phyloP scores from a whole-genome alignment of 2,797 vertebrate genomes.

The Enteromius radiatus region DNA sequence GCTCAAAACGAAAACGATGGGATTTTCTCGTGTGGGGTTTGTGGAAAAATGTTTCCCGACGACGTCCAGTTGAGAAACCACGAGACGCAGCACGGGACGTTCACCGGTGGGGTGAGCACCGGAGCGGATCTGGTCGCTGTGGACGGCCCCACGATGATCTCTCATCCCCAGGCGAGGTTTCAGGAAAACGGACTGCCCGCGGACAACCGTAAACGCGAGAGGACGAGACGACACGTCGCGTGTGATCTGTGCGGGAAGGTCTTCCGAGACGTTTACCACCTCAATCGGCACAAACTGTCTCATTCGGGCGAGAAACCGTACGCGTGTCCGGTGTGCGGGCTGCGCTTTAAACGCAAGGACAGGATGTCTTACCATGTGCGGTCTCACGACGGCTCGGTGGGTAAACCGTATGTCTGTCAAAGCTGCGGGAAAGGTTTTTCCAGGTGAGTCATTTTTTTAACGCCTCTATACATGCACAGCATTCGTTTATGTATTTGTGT shows the following conservation, averaged over 20 bases:
- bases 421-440: constrained; percentile 99
- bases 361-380: constrained; percentile 99
- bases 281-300: constrained; percentile 98
- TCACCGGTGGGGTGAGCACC: constrained; percentile 57
- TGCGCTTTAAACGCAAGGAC: constrained; percentile 98
- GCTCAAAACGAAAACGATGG: constrained; percentile 81
- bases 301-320: constrained; percentile 99
- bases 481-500: not conserved
- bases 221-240: constrained; percentile 94
- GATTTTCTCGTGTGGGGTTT: constrained; percentile 90
- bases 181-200: constrained; percentile 73
- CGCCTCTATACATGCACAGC: not conserved
- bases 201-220: constrained; percentile 88
- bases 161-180: constrained; percentile 63
- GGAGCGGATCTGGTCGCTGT: constrained; percentile 64
- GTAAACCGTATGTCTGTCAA: constrained; percentile 98
- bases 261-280: constrained; percentile 97
- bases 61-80: constrained; percentile 91
- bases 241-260: constrained; percentile 99
- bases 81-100: constrained; percentile 92
- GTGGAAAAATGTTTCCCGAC: constrained; percentile 94
- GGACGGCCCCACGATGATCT: constrained; percentile 64
- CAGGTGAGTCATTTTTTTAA: constrained; percentile 79
- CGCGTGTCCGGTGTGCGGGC: constrained; percentile 94
- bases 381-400: constrained; percentile 97